Base-by-base conservation (phyloP, 2,113 vertebrate species). In the Brachypodius melanocephalos region DNA sequence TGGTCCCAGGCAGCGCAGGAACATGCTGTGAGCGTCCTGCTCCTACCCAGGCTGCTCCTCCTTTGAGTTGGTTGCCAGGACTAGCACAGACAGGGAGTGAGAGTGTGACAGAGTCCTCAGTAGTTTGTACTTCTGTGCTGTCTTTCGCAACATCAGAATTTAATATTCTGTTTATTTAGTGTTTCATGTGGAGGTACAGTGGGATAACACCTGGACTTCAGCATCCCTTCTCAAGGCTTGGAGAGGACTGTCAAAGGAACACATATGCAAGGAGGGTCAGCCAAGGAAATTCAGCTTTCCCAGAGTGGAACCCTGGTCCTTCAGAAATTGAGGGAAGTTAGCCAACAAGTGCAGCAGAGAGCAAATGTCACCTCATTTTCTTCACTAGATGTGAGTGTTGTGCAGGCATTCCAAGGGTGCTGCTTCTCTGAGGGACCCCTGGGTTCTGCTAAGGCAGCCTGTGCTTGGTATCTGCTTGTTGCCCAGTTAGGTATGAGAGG, bases 11-110 rank as follows among this genome's bases (percentile, higher is more conserved):
- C 40, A n/a, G 48, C 45, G 90, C 48, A 46, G 62, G 46, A 76
- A 3, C 9, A 7, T 0, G 1, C 32, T 66, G 24, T n/a, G 42
- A 62, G 17, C 0, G 0, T 82, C 40, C 57, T 42, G 40, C 34
- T 93, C 36, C 46, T 54, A 24, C 20, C 22, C 26, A 62, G 34
- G 51, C 62, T 52, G n/a, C 0, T 0, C 46, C 49, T 89, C 58
- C 45, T 65, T 80, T 34, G 46, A 66, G 31, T 1, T 73, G 61
- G 12, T 66, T 78, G 55, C 71, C 52, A 75, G 34, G 42, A 81
- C 52, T 62, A 59, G 24, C 69, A 78, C 9, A 78, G 32, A 34
- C 46, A 54, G 48, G 0, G 3, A 80, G 14, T 38, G 46, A 78
- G 32, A 75, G 40, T 0, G 5, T 38, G 34, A 34, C 32, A 14